These are phyloP conservation scores for Nyctibius bracteatus DNA, from an alignment of 2,113 vertebrate species.

Conservation along the genomic window DNA sequence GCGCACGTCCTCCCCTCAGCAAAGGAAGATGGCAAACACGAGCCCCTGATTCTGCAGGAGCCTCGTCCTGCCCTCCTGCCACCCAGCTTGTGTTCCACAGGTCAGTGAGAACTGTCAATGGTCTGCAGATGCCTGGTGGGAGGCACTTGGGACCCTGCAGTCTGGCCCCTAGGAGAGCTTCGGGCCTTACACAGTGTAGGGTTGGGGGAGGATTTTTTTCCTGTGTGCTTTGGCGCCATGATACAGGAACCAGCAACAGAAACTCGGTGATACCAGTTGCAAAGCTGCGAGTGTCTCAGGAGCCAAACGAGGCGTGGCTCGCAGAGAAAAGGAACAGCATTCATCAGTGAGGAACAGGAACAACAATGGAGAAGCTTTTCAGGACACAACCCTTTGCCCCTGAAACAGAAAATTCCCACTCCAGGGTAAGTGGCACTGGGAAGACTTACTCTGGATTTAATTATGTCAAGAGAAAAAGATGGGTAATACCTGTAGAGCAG, in stretches of 20 bases:
- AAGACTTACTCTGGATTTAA: not conserved
- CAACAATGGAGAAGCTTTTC: not conserved
- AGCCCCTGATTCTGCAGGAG: not conserved
- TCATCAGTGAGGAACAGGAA: not conserved
- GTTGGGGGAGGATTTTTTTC: not conserved
- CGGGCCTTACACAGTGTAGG: accelerated
- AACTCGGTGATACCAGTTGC: not conserved
- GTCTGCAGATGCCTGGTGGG: not conserved
- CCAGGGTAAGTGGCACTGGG: not conserved
- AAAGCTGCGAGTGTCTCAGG: not conserved
- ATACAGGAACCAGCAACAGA: not conserved
- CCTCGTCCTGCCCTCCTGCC: not conserved
- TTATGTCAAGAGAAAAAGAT: not conserved
- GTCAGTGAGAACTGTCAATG: not conserved
- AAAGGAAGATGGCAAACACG: not conserved
- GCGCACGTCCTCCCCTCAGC: not conserved
- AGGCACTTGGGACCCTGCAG: not conserved
- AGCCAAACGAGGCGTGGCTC: not conserved
- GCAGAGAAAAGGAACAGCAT: not conserved
- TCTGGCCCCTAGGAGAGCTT: not conserved
- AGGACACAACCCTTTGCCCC: not conserved
- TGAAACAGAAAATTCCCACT: not conserved
- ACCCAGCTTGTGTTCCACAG: not conserved
- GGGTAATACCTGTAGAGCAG: not conserved
- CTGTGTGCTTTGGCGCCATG: not conserved